These are phyloP conservation scores for Saccopteryx leptura DNA, from an alignment of 2,113 vertebrate species.

Conservation along the genomic window DNA sequence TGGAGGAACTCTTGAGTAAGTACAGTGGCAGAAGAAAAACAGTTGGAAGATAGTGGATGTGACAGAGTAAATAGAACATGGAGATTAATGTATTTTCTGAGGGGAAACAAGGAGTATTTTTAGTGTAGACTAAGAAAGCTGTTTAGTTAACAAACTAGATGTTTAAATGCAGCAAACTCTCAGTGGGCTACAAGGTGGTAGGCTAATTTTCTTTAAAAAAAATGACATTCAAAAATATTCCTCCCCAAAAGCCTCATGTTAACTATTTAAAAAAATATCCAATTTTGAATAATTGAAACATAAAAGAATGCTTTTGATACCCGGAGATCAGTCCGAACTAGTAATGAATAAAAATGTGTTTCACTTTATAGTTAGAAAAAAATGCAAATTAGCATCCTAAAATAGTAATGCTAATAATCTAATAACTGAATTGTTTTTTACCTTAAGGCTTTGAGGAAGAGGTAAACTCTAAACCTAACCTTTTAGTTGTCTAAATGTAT, in stretches of 20 bases:
- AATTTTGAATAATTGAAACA: conserved; percentile 5
- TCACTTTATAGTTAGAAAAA: conserved; percentile 41
- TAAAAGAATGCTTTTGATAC: background rate
- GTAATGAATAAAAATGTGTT: background rate
- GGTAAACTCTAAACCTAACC: background rate
- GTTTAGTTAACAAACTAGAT: conserved; percentile 42
- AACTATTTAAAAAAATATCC: background rate
- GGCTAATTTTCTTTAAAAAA: conserved; percentile 45
- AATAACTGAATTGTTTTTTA: background rate
- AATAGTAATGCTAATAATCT: background rate
- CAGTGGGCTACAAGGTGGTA: background rate
- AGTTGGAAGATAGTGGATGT: background rate
- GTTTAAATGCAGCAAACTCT: conserved; percentile 1
- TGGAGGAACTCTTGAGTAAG: background rate
- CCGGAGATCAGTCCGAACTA: background rate
- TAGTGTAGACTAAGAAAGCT: conserved; percentile 6
- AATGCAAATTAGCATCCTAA: background rate
- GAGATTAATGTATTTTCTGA: conserved; percentile 21
- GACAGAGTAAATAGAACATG: conserved; percentile 59
- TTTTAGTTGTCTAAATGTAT: conserved; percentile 15
- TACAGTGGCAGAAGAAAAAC: background rate
- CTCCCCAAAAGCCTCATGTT: background rate
- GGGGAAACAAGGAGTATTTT: background rate
- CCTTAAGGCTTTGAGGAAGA: background rate
- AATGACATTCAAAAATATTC: background rate